Evolutionary conservation across 2,888 invertebrate species (phyloP), one percentile per base, ranked within the genome.

Genomic region (Pseudococcus viburni): DNA sequence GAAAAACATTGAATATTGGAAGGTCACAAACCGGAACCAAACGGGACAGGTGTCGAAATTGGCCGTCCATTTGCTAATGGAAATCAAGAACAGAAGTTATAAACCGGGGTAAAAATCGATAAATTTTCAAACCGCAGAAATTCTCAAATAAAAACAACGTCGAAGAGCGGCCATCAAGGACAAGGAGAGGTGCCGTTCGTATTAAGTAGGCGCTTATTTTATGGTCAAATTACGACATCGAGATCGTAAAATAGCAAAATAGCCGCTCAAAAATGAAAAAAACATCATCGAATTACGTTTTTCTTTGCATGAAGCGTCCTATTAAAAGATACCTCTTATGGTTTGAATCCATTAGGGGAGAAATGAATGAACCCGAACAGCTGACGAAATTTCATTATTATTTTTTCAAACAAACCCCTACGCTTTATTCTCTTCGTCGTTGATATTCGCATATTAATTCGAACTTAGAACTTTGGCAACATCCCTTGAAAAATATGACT

Each of bases 201-300:
- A 64, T 22, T 64, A 64, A 64, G 64, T 64, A 64, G 64, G 22
- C 22, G 19, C 22, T 64, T 64, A 64, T 64, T 64, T 64, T 64
- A 64, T 64, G 22, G 64, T 22, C 22, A 64, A 64, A 64, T 64
- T 64, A 64, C 64, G 64, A 64, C 22, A 64, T 9, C 64, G 64
- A 64, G 64, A 22, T 64, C 64, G 64, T 64, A 64, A 64, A 64
- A 64, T 64, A 4, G 64, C 22, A 22, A 22, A 64, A 22, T 64
- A 64, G 19, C 9, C 64, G 22, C 22, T 64, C 64, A 64, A 64
- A 64, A 22, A 64, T 64, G 19, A 22, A 22, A 12, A 12, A 22
- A 64, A 59, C n/a, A 59, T 59, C n/a, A 55, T 55, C 55, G n/a
- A n/a, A 55, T 64, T 19, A 22, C 8, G 22, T 22, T 22, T 42